A percentile compares a stretch with the other conserved stretches of the same genome.
These are phyloP conservation scores for Parthenolecanium corni DNA, from an alignment of 2,888 invertebrate genomes.

Conservation along the genomic window DNA sequence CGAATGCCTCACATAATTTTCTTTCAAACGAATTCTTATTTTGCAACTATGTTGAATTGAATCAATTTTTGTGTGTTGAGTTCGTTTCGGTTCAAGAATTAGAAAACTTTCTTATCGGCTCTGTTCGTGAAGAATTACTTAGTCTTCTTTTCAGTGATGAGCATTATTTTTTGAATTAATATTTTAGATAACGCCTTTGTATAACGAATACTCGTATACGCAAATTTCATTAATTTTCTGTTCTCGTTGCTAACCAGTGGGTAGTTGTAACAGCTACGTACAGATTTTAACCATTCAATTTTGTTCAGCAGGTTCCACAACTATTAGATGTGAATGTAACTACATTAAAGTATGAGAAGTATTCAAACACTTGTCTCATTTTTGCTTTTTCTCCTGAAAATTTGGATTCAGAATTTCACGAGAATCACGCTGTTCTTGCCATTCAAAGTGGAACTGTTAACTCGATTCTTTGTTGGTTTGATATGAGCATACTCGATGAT, in stretches of 20 bases:
- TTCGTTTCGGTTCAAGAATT: too few species aligned
- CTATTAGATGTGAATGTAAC: slow-evolving; percentile 20
- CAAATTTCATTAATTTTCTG: not conserved
- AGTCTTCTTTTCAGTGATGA: too few species aligned
- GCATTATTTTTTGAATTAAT: too few species aligned
- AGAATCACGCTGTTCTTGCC: not conserved
- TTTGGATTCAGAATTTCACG: slow-evolving; percentile 8
- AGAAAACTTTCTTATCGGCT: too few species aligned
- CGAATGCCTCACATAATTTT: too few species aligned
- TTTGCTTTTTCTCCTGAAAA: not conserved
- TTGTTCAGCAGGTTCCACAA: slow-evolving; percentile 4
- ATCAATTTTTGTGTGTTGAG: too few species aligned
- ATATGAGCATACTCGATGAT: slow-evolving; percentile 6
- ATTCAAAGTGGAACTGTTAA: slow-evolving; percentile 13
- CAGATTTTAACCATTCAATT: too few species aligned
- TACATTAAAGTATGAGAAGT: slow-evolving; percentile 12
- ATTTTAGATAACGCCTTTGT: not conserved
- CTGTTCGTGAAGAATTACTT: too few species aligned
- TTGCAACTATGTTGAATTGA: too few species aligned
- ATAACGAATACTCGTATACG: not conserved
- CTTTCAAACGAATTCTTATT: too few species aligned
- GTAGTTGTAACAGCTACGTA: too few species aligned
- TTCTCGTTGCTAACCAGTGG: too few species aligned
- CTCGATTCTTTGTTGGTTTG: slow-evolving; percentile 15
- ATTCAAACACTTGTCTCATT: slow-evolving; percentile 5